Conservation (phyloP, 2,888 invertebrate genomes). For the Xestia xanthographa region DNA sequence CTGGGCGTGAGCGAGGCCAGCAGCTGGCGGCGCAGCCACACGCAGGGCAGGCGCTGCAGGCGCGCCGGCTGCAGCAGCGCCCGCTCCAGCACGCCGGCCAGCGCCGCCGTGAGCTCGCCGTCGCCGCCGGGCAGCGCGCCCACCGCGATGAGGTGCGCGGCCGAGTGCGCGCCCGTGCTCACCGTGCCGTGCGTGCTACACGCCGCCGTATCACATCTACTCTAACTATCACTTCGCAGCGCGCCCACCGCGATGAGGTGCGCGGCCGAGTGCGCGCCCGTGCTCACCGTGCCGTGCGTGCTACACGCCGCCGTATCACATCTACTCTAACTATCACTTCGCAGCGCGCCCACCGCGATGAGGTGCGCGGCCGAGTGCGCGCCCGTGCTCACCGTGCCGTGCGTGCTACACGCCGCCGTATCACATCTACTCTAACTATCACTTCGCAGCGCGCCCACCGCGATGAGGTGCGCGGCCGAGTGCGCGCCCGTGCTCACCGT, state of each 20-base stretch:
- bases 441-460: background rate
- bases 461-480: background rate
- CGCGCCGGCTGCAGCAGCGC: background rate
- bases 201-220: slow-evolving; percentile 1
- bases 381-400: background rate
- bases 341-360: background rate
- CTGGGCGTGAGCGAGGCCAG: no score
- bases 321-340: slow-evolving; percentile 9
- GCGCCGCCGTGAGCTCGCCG: background rate
- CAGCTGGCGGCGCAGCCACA: background rate
- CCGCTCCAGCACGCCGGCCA: background rate
- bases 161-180: background rate
- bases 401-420: slow-evolving; percentile 18
- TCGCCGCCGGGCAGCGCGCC: slow-evolving; percentile 4
- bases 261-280: background rate
- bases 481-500: background rate
- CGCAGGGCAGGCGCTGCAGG: background rate
- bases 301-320: slow-evolving; percentile 19
- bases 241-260: background rate
- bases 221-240: slow-evolving; percentile 9
- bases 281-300: background rate
- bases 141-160: background rate
- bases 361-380: background rate
- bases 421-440: slow-evolving; percentile 14
- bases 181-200: slow-evolving; percentile 11